Conservation (phyloP, 2,888 invertebrate species). For the Dynastes grantii region DNA sequence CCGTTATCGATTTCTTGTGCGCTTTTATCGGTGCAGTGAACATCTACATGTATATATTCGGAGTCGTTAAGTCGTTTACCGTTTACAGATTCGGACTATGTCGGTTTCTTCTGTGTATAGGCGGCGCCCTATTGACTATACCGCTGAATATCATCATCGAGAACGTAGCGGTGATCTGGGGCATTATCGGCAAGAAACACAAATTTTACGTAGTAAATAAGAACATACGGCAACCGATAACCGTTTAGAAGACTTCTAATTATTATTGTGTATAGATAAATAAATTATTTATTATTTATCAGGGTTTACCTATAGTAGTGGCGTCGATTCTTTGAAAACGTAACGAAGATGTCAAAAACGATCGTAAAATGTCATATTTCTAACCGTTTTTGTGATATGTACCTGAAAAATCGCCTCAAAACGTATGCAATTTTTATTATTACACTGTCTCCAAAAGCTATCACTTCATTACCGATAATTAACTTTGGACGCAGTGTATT, state of each 20-base stretch:
- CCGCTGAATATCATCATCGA: constrained; percentile 96
- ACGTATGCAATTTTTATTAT: too few species aligned
- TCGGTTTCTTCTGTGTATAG: constrained; percentile 85
- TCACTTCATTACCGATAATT: too few species aligned
- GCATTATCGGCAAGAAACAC: constrained; percentile 94
- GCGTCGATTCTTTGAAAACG: not conserved
- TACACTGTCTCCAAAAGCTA: too few species aligned
- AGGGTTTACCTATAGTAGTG: constrained; percentile 23
- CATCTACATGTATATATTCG: constrained; percentile 98
- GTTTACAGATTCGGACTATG: constrained; percentile 88
- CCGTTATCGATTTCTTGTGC: constrained; percentile 87
- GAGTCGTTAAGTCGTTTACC: constrained; percentile 96
- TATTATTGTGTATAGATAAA: constrained; percentile 43
- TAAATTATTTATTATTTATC: constrained; percentile 46
- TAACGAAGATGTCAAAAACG: not conserved
- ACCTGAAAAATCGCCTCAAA: too few species aligned
- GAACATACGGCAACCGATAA: constrained; percentile 82
- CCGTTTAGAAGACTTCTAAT: constrained; percentile 70
- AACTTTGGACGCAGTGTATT: too few species aligned
- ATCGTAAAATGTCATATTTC: too few species aligned
- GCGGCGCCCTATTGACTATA: constrained; percentile 91
- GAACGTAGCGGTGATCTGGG: constrained; percentile 96
- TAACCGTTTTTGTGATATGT: too few species aligned
- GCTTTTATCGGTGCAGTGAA: constrained; percentile 95
- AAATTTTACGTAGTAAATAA: constrained; percentile 98